These are phyloP conservation scores for Leptopilina drosophilae DNA, from an alignment of 2,888 invertebrate species.

Conservation along the genomic window DNA sequence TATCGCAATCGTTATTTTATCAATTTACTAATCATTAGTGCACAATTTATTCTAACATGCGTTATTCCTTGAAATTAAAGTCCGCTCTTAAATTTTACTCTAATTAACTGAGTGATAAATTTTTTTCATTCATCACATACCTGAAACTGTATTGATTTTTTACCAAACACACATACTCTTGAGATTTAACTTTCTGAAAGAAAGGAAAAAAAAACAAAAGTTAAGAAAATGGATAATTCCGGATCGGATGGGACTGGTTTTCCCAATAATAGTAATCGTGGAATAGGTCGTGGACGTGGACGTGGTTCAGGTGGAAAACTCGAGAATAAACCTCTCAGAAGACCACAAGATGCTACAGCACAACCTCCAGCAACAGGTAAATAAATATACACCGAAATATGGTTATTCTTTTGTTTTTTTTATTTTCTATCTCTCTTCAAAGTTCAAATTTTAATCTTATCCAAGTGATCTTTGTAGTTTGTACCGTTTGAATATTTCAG, in stretches of 20 bases:
- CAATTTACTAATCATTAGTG: not conserved
- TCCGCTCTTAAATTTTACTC: not conserved
- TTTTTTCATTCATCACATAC: not conserved
- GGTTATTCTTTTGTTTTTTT: not conserved
- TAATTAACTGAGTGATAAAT: not conserved
- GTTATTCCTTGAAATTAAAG: not conserved
- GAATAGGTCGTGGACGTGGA: constrained; percentile 61
- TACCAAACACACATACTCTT: not conserved
- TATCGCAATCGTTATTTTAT: not conserved
- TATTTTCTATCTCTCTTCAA: not conserved
- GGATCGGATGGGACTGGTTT: constrained; percentile 62
- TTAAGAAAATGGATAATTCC: constrained; percentile 72
- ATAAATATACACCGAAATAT: not conserved
- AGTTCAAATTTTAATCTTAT: not conserved
- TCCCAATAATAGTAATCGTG: constrained; percentile 55
- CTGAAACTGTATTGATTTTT: not conserved
- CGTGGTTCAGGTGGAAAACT: constrained; percentile 58
- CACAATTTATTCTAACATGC: not conserved
- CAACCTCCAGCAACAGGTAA: constrained; percentile 43
- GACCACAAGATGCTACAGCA: constrained; percentile 60
- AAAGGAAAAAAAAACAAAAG: not conserved
- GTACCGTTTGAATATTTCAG: constrained; percentile 13
- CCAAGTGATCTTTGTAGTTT: not conserved
- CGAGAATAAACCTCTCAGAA: constrained; percentile 59
- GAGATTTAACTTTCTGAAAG: not conserved